Evolutionary conservation across 1,140 invertebrate species (phyloP), one percentile per base, ranked within the genome.

Genomic region (Hormaphis cornu): DNA sequence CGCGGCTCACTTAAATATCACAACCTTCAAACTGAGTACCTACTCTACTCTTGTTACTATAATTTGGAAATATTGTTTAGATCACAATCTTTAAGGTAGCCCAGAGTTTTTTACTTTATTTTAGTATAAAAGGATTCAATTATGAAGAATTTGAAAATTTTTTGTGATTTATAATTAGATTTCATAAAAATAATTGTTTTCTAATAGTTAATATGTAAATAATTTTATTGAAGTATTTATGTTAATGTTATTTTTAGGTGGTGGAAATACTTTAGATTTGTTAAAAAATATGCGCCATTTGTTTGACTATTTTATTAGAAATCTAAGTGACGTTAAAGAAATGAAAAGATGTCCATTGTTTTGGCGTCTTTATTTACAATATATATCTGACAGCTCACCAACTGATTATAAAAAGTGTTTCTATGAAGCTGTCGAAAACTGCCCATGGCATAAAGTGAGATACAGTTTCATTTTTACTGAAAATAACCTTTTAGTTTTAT

Each of bases 401-500:
- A 72, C 71, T 7, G 77, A 72, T 18, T 76, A 78, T 70, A 77
- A 79, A 56, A 77, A 79, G 16, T 79, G 79, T 61, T 79, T 84
- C 50, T 80, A 83, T 69, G 74, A 74, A 61, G 82, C 83, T 0
- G 73, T 85, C 18, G 83, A 85, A 73, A 81, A 84, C 72, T 87
- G 86, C 73, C 86, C 87, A 8, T 88, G 87, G 87, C 80, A 84
- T 61, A 87, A 85, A 76, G 82, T 82, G 78, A 73, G 30, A 69
- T 70, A 35, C 44, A 42, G n/a, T 69, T 35, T 46, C n/a, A 70
- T 16, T 26, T 18, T 12, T 44, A 22, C 24, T 42, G 0, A 26
- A 18, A 33, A 18, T 33, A n/a, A 4, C 14, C 10, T 30, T 20
- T 46, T 26, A 54, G 16, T 22, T 10, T 8, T 20, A 22, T 9